Evolutionary conservation across 2,113 vertebrate species (phyloP).

Genomic region (Trichechus manatus): DNA sequence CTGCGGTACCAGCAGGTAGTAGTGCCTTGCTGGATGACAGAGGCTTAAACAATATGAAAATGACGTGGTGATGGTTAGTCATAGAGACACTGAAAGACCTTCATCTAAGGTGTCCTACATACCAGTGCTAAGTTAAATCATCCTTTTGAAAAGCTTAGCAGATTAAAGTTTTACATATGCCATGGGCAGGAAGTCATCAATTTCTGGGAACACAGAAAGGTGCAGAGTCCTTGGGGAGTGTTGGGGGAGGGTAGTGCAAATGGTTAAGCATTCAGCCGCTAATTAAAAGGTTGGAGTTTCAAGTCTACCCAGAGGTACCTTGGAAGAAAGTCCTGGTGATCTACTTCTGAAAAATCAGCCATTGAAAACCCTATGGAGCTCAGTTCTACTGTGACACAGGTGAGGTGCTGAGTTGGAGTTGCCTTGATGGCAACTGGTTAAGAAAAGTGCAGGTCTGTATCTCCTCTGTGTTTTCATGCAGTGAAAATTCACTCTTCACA

Average conservation of each 20-base stretch:
- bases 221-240: no score
- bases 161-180: not conserved
- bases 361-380: not conserved
- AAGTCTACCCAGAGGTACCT: not conserved
- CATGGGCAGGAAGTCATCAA: not conserved
- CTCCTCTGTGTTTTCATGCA: not conserved
- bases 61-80: not conserved
- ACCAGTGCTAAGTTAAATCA: not conserved
- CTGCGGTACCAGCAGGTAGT: not conserved
- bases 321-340: not conserved
- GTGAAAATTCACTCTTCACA: not conserved
- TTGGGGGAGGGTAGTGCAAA: not conserved
- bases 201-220: conserved; percentile 30
- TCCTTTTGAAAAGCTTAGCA: not conserved
- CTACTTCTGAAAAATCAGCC: not conserved
- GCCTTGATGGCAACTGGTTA: not conserved
- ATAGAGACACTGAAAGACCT: not conserved
- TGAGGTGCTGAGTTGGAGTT: not conserved
- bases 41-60: not conserved
- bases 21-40: not conserved
- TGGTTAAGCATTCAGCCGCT: not conserved
- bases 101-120: not conserved
- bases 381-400: not conserved
- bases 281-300: not conserved
- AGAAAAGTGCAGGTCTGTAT: not conserved